Percentiles rank a stretch among this genome's conserved stretches.
phyloP scores from a whole-genome alignment of 64 coral and sea anemone species.

The Dendronephthya gigantea region DNA sequence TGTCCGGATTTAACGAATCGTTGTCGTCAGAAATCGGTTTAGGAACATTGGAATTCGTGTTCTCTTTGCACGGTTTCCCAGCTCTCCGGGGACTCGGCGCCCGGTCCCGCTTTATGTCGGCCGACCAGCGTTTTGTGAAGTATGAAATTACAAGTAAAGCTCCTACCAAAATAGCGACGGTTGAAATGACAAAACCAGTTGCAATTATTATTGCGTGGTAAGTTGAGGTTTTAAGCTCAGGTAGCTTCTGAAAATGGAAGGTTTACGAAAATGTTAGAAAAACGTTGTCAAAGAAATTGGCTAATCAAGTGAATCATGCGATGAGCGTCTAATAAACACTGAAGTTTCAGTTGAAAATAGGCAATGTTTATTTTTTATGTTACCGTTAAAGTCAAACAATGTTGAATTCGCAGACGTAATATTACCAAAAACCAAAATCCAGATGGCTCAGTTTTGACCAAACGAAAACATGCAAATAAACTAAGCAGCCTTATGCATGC shows the following conservation, averaged over 20 bases:
- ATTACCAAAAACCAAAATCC: too few relatives aligned
- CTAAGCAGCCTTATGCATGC: too few relatives aligned
- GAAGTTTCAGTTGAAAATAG: too few relatives aligned
- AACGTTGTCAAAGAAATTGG: too few relatives aligned
- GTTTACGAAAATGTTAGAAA: neutral
- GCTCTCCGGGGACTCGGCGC: neutral
- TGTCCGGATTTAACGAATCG: neutral
- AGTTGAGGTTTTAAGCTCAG: neutral
- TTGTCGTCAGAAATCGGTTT: neutral
- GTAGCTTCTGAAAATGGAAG: neutral
- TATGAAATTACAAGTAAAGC: constrained; percentile 6
- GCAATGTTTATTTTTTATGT: too few relatives aligned
- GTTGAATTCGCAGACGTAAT: too few relatives aligned
- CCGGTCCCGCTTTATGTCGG: neutral
- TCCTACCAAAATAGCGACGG: neutral
- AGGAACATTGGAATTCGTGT: neutral
- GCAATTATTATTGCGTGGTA: neutral
- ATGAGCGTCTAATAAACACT: too few relatives aligned
- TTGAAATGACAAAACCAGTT: neutral
- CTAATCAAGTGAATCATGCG: too few relatives aligned
- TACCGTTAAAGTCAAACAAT: too few relatives aligned
- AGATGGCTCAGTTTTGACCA: too few relatives aligned
- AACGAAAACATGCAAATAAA: too few relatives aligned
- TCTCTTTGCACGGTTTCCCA: neutral
- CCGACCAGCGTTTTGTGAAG: neutral